A percentile compares a stretch with the other conserved stretches of the same genome.
These are phyloP conservation scores for Ceyx cyanopectus DNA, from an alignment of 2,113 vertebrate species.

Conservation along the genomic window DNA sequence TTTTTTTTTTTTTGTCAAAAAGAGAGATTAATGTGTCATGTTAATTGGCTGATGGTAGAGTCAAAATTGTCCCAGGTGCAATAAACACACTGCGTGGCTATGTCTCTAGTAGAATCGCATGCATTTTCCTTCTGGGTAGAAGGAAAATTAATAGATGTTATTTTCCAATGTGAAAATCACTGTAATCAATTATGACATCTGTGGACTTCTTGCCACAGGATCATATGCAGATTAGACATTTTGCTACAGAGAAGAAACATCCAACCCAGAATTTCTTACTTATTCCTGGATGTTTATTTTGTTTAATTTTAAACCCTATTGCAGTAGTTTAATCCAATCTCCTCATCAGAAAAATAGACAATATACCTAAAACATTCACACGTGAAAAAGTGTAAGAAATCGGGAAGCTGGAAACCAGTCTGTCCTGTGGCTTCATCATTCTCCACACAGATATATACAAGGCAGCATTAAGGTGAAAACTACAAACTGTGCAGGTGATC, in stretches of 20 bases:
- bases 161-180: not conserved
- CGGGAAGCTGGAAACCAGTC: not conserved
- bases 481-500: not conserved
- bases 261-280: not conserved
- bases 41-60: not conserved
- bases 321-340: not conserved
- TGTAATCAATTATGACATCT: not conserved
- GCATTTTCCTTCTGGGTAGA: not conserved
- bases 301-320: not conserved
- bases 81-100: not conserved
- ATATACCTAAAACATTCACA: not conserved
- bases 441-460: not conserved
- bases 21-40: not conserved
- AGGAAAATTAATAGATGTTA: not conserved
- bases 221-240: not conserved
- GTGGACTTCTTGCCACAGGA: not conserved
- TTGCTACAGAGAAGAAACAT: not conserved
- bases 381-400: not conserved
- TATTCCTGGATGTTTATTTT: not conserved
- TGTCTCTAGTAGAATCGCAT: not conserved
- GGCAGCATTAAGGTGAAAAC: not conserved
- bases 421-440: not conserved
- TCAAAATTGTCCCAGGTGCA: not conserved
- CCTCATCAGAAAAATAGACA: not conserved
- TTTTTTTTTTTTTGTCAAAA: not conserved